Conservation (phyloP, 2,888 invertebrate species). For the Pammene fasciana region DNA sequence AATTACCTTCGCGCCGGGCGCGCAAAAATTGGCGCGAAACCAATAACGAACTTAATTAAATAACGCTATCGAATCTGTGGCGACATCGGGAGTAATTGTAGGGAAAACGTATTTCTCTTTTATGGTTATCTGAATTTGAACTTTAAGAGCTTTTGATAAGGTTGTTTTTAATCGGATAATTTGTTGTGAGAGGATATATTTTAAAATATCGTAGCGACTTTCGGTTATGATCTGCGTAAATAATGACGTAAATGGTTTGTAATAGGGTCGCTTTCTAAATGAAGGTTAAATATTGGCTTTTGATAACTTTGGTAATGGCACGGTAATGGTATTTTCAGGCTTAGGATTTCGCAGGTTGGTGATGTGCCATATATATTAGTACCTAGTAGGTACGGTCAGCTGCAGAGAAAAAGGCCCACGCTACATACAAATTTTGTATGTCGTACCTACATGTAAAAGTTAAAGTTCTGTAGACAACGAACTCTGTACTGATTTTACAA, state of each 20-base stretch:
- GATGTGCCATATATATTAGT: no score
- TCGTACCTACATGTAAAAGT: no score
- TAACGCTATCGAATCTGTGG: constrained; percentile 49
- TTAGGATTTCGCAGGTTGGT: no score
- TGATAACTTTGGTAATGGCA: no score
- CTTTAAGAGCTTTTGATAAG: background rate
- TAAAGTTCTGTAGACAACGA: no score
- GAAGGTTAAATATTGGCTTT: no score
- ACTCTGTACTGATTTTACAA: no score
- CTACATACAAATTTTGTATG: no score
- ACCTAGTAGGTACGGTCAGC: no score
- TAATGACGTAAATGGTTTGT: background rate
- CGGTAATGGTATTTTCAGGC: no score
- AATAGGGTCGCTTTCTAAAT: no score
- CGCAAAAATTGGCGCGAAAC: constrained; percentile 68
- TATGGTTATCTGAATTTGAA: background rate
- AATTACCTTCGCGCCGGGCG: constrained; percentile 76
- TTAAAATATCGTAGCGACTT: background rate
- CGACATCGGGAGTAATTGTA: constrained; percentile 5
- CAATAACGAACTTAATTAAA: constrained; percentile 56
- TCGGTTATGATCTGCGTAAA: background rate
- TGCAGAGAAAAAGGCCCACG: no score
- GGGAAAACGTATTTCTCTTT: background rate
- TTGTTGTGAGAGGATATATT: background rate
- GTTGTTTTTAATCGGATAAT: constrained; percentile 4